Evolutionary conservation across 1,140 invertebrate genomes (phyloP), one percentile per base, ranked within the genome.

Genomic region (Phenacoccus solenopsis): DNA sequence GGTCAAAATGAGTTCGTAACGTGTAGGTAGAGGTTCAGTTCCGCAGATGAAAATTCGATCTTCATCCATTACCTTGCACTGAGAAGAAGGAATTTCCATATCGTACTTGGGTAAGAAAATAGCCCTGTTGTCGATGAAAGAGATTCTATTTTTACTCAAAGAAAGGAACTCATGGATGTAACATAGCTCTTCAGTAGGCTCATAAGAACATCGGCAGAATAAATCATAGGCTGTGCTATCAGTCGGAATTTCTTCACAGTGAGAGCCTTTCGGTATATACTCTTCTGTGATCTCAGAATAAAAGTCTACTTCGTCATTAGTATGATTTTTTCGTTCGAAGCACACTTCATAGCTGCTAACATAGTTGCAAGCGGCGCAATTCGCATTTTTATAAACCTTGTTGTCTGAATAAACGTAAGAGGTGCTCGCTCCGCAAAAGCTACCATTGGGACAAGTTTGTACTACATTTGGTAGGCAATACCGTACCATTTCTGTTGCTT

Each of bases 331-430:
- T 38, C n/a, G n/a, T n/a, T 38, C n/a, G 9, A 10, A 10, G 32
- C 9, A 38, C 9, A 10, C n/a, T n/a, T 38, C 32, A 38, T n/a
- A 10, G 32, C n/a, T 38, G n/a, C 9, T 38, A 38, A 78, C 80
- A 21, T 78, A 73, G 72, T 85, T 83, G 74, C 85, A 86, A 9
- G 80, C 70, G 3, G 84, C 84, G 74, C 85, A 86, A 73, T 85
- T 83, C 0, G 79, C 74, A 72, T 86, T 86, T 72, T 80, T 77
- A 74, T 82, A 85, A 0, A 76, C 76, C 4, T 74, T 73, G n/a
- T 75, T 75, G 4, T 73, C 73, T 22, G 73, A 24, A 72, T 81
- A 81, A 7, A 82, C 78, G 5, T 81, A 76, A 0, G 81, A 77
- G 1, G 80, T 81, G 73, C n/a, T n/a, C n/a, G n/a, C n/a, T n/a